Conservation (phyloP, 2,888 invertebrate species). For the Chrysolina haemoptera region DNA sequence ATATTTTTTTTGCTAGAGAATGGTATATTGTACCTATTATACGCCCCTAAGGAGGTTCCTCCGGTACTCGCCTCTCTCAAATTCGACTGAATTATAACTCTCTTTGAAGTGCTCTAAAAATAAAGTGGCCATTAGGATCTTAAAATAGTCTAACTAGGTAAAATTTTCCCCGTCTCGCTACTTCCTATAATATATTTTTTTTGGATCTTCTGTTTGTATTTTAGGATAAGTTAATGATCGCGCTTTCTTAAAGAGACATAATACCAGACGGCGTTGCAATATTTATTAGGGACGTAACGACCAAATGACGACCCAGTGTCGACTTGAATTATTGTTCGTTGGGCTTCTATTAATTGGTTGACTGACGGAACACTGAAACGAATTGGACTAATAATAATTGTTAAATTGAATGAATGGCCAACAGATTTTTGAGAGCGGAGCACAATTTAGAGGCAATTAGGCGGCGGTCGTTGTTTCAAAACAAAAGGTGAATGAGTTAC, state of each 20-base stretch:
- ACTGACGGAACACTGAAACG: slow-evolving; percentile 23
- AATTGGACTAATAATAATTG: slow-evolving; percentile 25
- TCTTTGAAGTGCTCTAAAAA: slow-evolving; percentile 43
- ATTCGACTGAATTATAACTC: slow-evolving; percentile 41
- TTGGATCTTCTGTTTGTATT: slow-evolving; percentile 33
- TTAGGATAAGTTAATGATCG: slow-evolving; percentile 28
- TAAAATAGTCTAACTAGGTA: slow-evolving; percentile 41
- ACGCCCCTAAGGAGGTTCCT: background rate
- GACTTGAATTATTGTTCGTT: slow-evolving; percentile 22
- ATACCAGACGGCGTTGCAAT: slow-evolving; percentile 24
- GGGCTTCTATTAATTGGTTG: slow-evolving; percentile 22
- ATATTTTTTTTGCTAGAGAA: background rate
- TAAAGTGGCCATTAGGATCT: slow-evolving; percentile 38
- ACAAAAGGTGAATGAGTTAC: slow-evolving; percentile 22
- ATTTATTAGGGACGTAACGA: slow-evolving; percentile 24
- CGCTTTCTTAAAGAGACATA: slow-evolving; percentile 18
- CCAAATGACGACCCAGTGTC: slow-evolving; percentile 18
- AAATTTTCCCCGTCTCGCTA: slow-evolving; percentile 32
- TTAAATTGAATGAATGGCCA: slow-evolving; percentile 30
- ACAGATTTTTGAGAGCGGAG: slow-evolving; percentile 26
- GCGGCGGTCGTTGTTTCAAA: slow-evolving; percentile 12
- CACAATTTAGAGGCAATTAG: slow-evolving; percentile 26
- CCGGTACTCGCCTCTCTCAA: slow-evolving; percentile 20
- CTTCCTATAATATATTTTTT: slow-evolving; percentile 39
- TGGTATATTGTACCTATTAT: background rate